Percentiles rank a stretch among this genome's conserved stretches.
phyloP scores from a whole-genome alignment of 2,113 vertebrate species.

The Collichthys lucidus region DNA sequence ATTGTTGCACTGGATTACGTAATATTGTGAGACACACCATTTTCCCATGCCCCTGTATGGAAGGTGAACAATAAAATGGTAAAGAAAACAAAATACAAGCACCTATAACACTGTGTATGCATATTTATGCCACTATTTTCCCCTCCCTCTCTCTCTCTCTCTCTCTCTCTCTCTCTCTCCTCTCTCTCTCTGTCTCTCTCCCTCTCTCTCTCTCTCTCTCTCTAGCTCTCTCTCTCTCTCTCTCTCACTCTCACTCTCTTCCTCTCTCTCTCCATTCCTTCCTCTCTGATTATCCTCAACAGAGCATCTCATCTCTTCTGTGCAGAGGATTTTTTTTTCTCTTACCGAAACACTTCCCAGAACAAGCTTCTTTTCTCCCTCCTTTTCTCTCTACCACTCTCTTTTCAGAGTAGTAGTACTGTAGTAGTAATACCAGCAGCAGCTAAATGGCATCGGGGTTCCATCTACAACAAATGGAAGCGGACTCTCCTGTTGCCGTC shows the following conservation, averaged over 20 bases:
- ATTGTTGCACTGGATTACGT: slow-evolving; percentile 26
- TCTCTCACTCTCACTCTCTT: neutral
- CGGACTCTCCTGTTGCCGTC: slow-evolving; percentile 64
- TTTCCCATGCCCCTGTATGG: neutral
- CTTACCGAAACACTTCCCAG: slow-evolving; percentile 43
- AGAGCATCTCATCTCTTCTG: slow-evolving; percentile 51
- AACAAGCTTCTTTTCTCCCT: slow-evolving; percentile 3
- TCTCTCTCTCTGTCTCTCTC: no score
- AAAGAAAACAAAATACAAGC: neutral
- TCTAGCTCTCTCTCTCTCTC: neutral
- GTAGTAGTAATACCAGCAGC: slow-evolving; percentile 48
- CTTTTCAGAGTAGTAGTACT: slow-evolving; percentile 48
- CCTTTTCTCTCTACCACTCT: slow-evolving; percentile 23
- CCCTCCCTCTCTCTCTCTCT: neutral
- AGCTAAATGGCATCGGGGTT: slow-evolving; percentile 46
- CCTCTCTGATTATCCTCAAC: slow-evolving; percentile 62
- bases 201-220: neutral
- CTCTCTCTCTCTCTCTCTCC: neutral
- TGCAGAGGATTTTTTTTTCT: slow-evolving; percentile 19
- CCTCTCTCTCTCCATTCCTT: slow-evolving; percentile 37
- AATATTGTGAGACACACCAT: neutral
- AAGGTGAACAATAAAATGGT: neutral
- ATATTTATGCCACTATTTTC: neutral
- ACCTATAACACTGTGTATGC: neutral
- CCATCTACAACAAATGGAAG: slow-evolving; percentile 57